Conservation (phyloP, 1,140 invertebrate genomes). For the Diachasma alloeum region DNA sequence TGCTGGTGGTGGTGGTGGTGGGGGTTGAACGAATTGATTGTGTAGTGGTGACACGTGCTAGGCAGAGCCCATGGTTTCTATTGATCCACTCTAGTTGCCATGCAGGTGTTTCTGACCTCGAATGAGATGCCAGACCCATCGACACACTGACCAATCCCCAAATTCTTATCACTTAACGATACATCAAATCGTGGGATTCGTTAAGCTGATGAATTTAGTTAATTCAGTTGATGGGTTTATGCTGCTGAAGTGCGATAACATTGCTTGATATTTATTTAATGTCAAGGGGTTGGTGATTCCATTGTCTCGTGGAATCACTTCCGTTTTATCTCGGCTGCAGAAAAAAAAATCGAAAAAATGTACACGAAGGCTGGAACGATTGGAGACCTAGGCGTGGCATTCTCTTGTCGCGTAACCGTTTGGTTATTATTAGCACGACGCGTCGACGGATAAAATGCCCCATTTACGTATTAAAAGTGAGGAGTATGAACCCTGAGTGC, state of each 20-base stretch:
- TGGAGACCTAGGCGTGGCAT: constrained; percentile 16
- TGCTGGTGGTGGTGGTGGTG: not conserved
- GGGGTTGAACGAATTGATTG: not conserved
- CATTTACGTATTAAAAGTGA: constrained; percentile 21
- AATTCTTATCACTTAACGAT: not conserved
- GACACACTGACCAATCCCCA: constrained; percentile 18
- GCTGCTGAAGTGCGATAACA: too few relatives aligned
- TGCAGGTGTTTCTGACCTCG: not conserved
- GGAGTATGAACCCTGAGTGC: not conserved
- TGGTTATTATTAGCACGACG: constrained; percentile 17
- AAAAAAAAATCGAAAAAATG: not conserved
- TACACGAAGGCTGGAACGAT: not conserved
- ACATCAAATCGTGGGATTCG: not conserved
- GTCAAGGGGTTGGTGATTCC: too few relatives aligned
- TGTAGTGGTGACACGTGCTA: constrained; percentile 20
- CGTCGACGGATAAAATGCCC: constrained; percentile 19
- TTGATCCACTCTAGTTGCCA: constrained; percentile 26
- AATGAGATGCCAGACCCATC: constrained; percentile 15
- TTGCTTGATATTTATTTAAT: too few relatives aligned
- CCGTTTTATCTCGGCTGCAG: not conserved
- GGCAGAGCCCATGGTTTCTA: constrained; percentile 10
- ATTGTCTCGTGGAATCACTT: not conserved
- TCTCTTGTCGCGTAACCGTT: not conserved
- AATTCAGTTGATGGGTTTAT: too few relatives aligned
- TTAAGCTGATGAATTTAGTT: not conserved